Conservation (phyloP, 2,797 vertebrate genomes). For the Mallotus villosus region DNA sequence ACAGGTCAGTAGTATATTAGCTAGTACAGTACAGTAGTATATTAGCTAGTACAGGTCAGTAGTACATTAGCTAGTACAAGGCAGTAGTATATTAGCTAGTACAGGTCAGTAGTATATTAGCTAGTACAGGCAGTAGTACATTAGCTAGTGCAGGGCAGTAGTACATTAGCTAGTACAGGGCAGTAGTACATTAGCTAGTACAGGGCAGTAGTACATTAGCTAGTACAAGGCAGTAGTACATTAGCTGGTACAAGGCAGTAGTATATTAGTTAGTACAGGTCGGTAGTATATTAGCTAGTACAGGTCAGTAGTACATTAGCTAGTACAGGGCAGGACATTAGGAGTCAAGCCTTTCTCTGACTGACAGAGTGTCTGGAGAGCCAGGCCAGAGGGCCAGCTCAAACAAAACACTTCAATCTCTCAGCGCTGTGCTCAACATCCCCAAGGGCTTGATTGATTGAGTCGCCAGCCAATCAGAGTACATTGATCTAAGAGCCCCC, state of each 20-base stretch:
- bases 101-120: constrained; percentile 62
- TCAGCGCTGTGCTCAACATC: constrained; percentile 54
- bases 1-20: constrained; percentile 63
- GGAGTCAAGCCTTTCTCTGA: constrained; percentile 47
- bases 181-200: constrained; percentile 63
- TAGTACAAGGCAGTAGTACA: constrained; percentile 50
- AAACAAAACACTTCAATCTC: constrained; percentile 78
- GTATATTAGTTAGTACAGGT: constrained; percentile 59
- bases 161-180: constrained; percentile 60
- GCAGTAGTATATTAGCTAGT: constrained; percentile 64
- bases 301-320: constrained; percentile 62
- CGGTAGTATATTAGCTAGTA: constrained; percentile 63
- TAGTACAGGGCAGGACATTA: background rate
- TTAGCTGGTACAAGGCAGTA: constrained; percentile 47
- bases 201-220: constrained; percentile 62
- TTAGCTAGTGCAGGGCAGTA: constrained; percentile 49
- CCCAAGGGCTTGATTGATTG: constrained; percentile 70
- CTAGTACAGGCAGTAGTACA: constrained; percentile 49
- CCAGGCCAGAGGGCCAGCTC: constrained; percentile 61
- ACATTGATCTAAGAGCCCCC: constrained; percentile 67
- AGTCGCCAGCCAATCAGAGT: constrained; percentile 68
- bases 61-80: constrained; percentile 62
- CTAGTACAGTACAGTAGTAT: constrained; percentile 44
- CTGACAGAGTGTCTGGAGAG: constrained; percentile 59
- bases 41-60: constrained; percentile 50